Base-by-base conservation (phyloP, 2,113 vertebrate species). In the Paradoxurus hermaphroditus region DNA sequence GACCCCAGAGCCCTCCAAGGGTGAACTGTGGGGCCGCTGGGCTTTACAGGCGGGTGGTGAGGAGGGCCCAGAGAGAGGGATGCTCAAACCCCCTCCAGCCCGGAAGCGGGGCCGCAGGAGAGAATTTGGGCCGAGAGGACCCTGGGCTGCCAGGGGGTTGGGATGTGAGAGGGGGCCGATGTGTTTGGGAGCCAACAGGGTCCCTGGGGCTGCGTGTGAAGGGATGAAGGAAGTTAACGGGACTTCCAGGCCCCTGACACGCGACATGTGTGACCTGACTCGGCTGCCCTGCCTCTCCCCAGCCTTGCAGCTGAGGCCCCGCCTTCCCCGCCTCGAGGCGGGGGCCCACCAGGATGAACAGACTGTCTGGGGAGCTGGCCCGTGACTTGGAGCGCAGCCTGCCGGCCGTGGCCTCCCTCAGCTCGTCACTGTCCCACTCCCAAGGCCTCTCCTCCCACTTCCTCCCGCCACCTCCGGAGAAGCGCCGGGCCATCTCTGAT, bases 361-460 rank as follows among this genome's bases (percentile, higher is more conserved):
- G 99, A 44, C 81, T 86, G 53, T 83, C 98, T 0, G 0, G 79
- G 18, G 96, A 92, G 13, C 75, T 93, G 86, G 41, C 94, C 25
- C 91, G 97, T 23, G 99, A 98, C 91, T 97, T 99, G 96, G 99
- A 99, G 97, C 99, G 98, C 59, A 99, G 99, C 98, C 99, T 99
- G 27, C 99, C 99, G 0, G 99, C 99, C 94, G 99, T 99, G 34
- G 99, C 99, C 31, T 99, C 99, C 97, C 98, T 99, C 56, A 99
- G 99, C 87, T 98, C 99, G 0, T 99, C 99, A 0, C 97, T 99
- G 92, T 99, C 99, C 0, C 98, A 98, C 96, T 99, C 99, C 70
- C 99, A 99, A 2, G 96, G 98, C 86, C 99, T 99, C 68, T 96
- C 99, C 14, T 99, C 99, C 0, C 99, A 98, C 1, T 98, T 98